These are phyloP conservation scores for Leucopsar rothschildi DNA, from an alignment of 2,113 vertebrate species.

Conservation along the genomic window DNA sequence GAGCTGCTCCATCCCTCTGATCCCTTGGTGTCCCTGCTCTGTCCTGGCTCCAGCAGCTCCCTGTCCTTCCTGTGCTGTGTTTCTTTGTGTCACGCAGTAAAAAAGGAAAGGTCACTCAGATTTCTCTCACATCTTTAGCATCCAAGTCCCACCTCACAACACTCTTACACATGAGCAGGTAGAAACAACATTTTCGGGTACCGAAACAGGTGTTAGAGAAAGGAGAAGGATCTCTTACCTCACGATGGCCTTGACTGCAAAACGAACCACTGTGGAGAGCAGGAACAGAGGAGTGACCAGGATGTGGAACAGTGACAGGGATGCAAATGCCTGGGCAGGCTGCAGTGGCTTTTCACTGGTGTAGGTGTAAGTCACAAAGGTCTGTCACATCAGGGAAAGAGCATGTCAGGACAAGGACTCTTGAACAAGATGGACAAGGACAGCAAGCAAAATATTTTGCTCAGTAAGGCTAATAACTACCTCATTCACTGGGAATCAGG, in stretches of 20 bases:
- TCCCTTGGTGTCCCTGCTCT: not conserved
- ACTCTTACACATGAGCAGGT: fast-evolving
- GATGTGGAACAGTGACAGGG: constrained; percentile 92
- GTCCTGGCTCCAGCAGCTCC: not conserved
- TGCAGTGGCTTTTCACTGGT: constrained; percentile 60
- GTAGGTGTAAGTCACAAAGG: constrained; percentile 84
- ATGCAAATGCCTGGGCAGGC: constrained; percentile 88
- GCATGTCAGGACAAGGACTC: not conserved
- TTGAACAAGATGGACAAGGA: not conserved
- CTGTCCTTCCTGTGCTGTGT: not conserved
- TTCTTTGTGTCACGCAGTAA: not conserved
- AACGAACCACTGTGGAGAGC: constrained; percentile 94
- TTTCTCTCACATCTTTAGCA: not conserved
- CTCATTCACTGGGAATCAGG: not conserved
- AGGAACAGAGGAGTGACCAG: constrained; percentile 94
- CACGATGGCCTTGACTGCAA: constrained; percentile 93
- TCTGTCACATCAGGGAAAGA: constrained; percentile 69
- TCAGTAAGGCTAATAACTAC: not conserved
- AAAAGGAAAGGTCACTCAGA: not conserved
- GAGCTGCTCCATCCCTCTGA: not conserved
- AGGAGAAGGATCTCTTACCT: constrained; percentile 72
- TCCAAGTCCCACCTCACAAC: not conserved
- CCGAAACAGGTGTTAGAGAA: not conserved
- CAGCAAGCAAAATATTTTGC: not conserved
- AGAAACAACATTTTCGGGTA: not conserved